Base-by-base conservation (phyloP, 2,113 vertebrate species). In the Seriola aureovittata region DNA sequence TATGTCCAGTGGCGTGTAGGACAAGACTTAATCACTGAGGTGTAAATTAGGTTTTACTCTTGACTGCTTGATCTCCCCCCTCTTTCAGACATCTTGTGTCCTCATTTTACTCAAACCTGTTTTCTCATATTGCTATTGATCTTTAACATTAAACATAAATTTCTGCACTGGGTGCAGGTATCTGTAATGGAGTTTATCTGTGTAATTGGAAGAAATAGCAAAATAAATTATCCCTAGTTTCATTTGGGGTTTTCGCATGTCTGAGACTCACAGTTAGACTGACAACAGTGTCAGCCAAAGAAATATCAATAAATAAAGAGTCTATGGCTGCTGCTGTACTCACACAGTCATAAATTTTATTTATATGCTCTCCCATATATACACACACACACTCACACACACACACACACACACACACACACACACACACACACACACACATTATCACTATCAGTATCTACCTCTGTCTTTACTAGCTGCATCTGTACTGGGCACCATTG, bases 231-330 rank as follows among this genome's bases (percentile, higher is more conserved):
- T 23, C 17, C 54, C 0, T 13, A 13, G 23, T 9, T 46, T 73
- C 12, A 14, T 65, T 23, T n/a, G 4, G 44, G 2, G 4, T 36
- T 69, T 69, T 29, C 14, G 16, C 38, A 17, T 57, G 21, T 63
- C 38, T 58, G 19, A 10, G 57, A 23, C 14, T 5, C 63, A 23
- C 57, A 70, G n/a, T 23, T 29, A 23, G 62, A 46, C 62, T 21
- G 63, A 59, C 46, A 81, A 32, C n/a, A 0, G 40, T 57, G 19
- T 5, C 21, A 66, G 58, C 34, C 19, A 79, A 72, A 66, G 17
- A 5, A 67, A 48, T 76, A 85, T 58, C 9, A 86, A 87, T 79
- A 79, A 86, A 77, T 78, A 29, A 88, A 68, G 34, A 67, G 62
- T 73, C 8, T 65, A 66, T 34, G 68, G 5, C 80, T 76, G 65